Base-by-base conservation (phyloP, 2,797 vertebrate species). In the Diplodus sargus region DNA sequence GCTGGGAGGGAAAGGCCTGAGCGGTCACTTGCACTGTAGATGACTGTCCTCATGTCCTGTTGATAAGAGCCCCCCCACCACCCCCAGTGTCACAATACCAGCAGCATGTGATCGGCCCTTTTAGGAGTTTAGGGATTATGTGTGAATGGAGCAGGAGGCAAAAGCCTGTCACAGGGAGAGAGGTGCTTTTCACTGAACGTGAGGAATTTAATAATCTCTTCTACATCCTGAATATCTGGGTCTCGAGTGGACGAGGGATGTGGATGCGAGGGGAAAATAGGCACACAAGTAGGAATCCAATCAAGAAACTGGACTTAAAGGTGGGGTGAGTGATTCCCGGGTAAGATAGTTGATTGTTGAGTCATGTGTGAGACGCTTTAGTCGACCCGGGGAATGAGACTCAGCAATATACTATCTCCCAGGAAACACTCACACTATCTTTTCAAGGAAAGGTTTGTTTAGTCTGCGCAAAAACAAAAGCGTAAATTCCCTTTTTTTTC, bases 141-240 rank as follows among this genome's bases (percentile, higher is more conserved):
- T 79, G 23, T 82, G 76, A 87, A 89, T 82, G 66, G 85, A 82
- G 78, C 78, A 87, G 86, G 86, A 90, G 86, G 85, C 71, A 74
- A 85, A 81, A 61, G 64, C 63, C 80, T 82, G 70, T 85, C 79
- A 81, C 69, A 82, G 76, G 72, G 75, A 77, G 25, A 45, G 70
- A 84, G 54, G 56, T 78, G 83, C 73, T 87, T 87, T 81, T 82
- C 81, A 88, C 61, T 87, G 85, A 86, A 87, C 17, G 69, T 47
- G 79, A 88, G 87, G 86, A 89, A 93, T 91, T 86, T 79, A 71
- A 79, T 90, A 87, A 92, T 91, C 87, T 86, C 77, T 73, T 85
- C 76, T 3, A 80, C 69, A 85, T 81, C 84, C 85, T 79, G 84
- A 79, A 79, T 74, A 73, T 79, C 20, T 53, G 22, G 74, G 49